Evolutionary conservation across 2,113 vertebrate species (phyloP).

Genomic region (Etheostoma cragini): DNA sequence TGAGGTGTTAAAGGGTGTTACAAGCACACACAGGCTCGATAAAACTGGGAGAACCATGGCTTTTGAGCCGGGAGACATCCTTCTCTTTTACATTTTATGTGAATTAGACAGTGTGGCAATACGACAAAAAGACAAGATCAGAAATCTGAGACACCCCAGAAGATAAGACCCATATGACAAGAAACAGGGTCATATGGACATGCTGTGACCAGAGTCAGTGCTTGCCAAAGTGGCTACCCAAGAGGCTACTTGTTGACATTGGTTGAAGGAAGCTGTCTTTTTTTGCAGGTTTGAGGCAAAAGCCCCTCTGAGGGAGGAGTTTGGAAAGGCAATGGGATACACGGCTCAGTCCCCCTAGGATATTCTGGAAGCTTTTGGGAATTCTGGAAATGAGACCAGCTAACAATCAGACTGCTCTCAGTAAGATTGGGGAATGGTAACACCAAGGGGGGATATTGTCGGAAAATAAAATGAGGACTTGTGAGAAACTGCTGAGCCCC

Average conservation of each 20-base stretch:
- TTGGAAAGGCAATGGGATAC: slow-evolving; percentile 3
- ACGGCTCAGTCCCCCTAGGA: background rate
- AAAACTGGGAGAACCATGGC: background rate
- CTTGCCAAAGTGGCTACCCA: slow-evolving; percentile 34
- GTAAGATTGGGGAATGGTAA: background rate
- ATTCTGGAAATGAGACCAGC: slow-evolving; percentile 4
- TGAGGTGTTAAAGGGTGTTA: background rate
- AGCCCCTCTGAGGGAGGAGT: background rate
- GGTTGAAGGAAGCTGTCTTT: slow-evolving; percentile 21
- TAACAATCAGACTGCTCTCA: background rate
- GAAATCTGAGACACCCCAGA: background rate
- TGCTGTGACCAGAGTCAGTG: slow-evolving; percentile 5
- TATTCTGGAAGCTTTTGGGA: slow-evolving; percentile 4
- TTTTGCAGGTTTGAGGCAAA: slow-evolving; percentile 15
- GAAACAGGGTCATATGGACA: slow-evolving; percentile 26
- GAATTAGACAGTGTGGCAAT: background rate
- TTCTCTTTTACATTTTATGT: background rate
- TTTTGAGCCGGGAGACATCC: slow-evolving; percentile 2
- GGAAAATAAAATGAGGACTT: slow-evolving; percentile 6
- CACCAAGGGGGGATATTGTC: background rate
- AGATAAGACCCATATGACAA: background rate
- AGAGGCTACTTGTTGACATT: slow-evolving; percentile 28
- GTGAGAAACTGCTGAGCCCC: slow-evolving; percentile 9
- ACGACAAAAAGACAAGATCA: background rate
- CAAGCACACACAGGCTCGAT: background rate